Percentiles rank a stretch among this genome's conserved stretches.
phyloP scores from a whole-genome alignment of 2,888 invertebrate genomes.

The Meta bourneti region DNA sequence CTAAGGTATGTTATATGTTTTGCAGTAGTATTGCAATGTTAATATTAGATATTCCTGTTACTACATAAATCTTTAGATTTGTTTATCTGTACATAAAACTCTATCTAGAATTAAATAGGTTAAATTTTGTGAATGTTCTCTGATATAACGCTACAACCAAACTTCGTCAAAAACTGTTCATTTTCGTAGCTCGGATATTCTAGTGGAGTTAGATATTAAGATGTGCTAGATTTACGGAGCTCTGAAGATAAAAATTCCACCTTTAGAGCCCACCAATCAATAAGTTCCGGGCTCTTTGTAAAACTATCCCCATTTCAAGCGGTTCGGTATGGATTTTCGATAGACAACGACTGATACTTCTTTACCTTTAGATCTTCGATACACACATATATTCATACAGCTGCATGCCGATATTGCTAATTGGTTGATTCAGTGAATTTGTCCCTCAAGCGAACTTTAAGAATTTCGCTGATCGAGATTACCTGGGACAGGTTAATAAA shows the following conservation, averaged over 20 bases:
- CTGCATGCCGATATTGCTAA: constrained; percentile 18
- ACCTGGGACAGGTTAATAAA: constrained; percentile 1
- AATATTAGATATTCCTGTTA: too few species aligned
- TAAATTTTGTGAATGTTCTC: too few species aligned
- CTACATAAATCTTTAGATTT: too few species aligned
- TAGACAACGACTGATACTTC: constrained; percentile 34
- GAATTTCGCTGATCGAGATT: constrained; percentile 8
- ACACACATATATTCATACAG: constrained; percentile 32
- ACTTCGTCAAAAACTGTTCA: too few species aligned
- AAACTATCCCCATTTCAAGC: constrained; percentile 28
- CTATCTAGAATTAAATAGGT: too few species aligned
- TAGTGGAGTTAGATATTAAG: background rate
- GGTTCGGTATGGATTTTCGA: constrained; percentile 51
- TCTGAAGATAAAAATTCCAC: constrained; percentile 9
- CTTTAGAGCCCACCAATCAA: constrained; percentile 41
- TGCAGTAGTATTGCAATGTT: too few species aligned
- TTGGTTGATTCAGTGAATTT: constrained; percentile 45
- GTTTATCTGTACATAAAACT: too few species aligned
- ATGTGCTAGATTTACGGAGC: background rate
- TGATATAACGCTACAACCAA: too few species aligned
- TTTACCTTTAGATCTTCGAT: constrained; percentile 15
- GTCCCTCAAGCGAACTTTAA: constrained; percentile 10
- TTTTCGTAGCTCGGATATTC: background rate
- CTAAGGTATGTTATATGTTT: too few species aligned
- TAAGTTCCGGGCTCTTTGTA: constrained; percentile 49